These are phyloP conservation scores for Scaptomyza flava DNA, from an alignment of 2,888 invertebrate species.

Conservation along the genomic window DNA sequence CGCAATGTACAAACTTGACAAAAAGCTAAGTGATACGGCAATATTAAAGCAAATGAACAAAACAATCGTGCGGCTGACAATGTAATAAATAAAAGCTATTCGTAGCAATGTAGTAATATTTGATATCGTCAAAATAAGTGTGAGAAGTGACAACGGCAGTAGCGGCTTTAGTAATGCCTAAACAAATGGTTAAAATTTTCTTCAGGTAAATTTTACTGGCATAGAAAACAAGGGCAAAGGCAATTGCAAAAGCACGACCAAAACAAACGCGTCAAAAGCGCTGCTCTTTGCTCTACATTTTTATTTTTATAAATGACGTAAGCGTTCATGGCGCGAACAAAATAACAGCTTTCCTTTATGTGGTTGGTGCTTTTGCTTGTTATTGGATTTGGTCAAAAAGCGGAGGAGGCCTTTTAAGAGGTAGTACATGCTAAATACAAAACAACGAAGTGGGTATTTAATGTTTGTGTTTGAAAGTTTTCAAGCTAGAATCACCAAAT, in stretches of 20 bases:
- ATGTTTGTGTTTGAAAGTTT: too few species aligned
- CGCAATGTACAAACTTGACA: constrained; percentile 8
- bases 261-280: constrained; percentile 14
- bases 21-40: constrained; percentile 32
- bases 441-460: constrained; percentile 3
- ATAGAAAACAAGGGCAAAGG: constrained; percentile 28
- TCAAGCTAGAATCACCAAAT: too few species aligned
- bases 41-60: constrained; percentile 24
- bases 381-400: constrained; percentile 53
- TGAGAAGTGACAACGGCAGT: constrained; percentile 36
- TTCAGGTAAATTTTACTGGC: constrained; percentile 67
- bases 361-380: constrained; percentile 37
- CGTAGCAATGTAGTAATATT: constrained; percentile 52
- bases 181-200: constrained; percentile 77
- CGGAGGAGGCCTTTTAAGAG: constrained; percentile 33
- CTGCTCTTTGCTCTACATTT: constrained; percentile 52
- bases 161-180: constrained; percentile 56
- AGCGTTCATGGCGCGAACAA: constrained; percentile 61
- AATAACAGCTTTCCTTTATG: constrained; percentile 58
- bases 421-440: constrained; percentile 2
- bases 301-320: constrained; percentile 79
- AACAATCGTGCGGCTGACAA: constrained; percentile 32
- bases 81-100: constrained; percentile 10
- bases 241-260: constrained; percentile 10
- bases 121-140: constrained; percentile 25